Conservation (phyloP, 2,888 invertebrate species). For the Lumbricus terrestris region DNA sequence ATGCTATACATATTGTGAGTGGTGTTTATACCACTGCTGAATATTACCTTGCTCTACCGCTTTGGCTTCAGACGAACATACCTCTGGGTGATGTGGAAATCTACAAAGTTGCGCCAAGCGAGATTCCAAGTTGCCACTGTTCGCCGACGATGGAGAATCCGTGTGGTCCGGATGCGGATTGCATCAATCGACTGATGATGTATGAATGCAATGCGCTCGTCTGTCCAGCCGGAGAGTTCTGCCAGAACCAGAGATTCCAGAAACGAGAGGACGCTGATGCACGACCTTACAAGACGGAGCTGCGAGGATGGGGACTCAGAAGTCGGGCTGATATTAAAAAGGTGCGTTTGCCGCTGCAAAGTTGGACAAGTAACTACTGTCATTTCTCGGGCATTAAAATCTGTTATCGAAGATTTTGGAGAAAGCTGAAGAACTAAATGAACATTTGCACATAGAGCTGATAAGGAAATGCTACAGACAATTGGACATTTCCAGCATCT, state of each 20-base stretch:
- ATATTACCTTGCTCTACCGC: neutral
- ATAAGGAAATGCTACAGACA: too few relatives aligned
- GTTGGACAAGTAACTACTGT: too few relatives aligned
- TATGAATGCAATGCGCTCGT: slow-evolving; percentile 55
- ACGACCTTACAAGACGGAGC: slow-evolving; percentile 67
- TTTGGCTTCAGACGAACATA: slow-evolving; percentile 46
- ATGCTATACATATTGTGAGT: neutral
- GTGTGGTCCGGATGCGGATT: slow-evolving; percentile 79
- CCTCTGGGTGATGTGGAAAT: slow-evolving; percentile 54
- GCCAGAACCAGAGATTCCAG: slow-evolving; percentile 84
- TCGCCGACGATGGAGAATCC: slow-evolving; percentile 68
- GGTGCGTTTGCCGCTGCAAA: slow-evolving; percentile 50
- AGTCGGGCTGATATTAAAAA: slow-evolving; percentile 70
- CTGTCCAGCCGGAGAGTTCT: slow-evolving; percentile 74
- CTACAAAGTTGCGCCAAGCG: slow-evolving; percentile 61
- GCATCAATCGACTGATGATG: slow-evolving; percentile 77
- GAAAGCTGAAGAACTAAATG: too few relatives aligned
- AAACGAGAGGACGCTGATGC: slow-evolving; percentile 74
- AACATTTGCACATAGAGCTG: too few relatives aligned
- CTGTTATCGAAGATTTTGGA: too few relatives aligned
- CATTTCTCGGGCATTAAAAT: too few relatives aligned
- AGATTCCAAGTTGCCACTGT: slow-evolving; percentile 77
- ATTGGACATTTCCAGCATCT: too few relatives aligned
- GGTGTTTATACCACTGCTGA: neutral
- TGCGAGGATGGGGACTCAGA: slow-evolving; percentile 83